Evolutionary conservation across 2,888 invertebrate species (phyloP).

Genomic region (Capitulum mitella): DNA sequence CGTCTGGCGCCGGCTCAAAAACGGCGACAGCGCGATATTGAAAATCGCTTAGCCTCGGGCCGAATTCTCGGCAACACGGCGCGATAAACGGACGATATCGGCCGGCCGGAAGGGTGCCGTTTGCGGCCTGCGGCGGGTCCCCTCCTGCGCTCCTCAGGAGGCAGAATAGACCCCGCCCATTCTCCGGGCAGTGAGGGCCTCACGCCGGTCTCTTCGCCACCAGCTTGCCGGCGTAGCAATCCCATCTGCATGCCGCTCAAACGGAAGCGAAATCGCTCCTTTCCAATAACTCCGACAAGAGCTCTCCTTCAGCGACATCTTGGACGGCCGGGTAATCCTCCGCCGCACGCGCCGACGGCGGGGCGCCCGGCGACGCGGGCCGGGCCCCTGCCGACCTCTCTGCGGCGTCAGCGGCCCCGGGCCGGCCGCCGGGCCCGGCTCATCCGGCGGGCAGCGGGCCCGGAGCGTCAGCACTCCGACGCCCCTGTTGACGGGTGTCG

Average conservation of each 20-base stretch:
- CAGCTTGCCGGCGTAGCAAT: no score
- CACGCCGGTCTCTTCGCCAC: no score
- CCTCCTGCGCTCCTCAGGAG: no score
- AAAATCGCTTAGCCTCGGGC: background rate
- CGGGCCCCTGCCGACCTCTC: no score
- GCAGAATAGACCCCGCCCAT: no score
- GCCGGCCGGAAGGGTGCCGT: background rate
- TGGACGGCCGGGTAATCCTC: no score
- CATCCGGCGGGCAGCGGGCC: background rate
- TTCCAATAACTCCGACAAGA: no score
- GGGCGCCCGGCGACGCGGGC: background rate
- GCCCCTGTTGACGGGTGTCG: background rate
- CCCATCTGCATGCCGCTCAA: no score
- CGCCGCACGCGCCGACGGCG: no score
- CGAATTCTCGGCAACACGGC: background rate
- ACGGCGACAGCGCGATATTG: background rate
- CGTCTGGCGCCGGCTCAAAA: slow-evolving; percentile 1
- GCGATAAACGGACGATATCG: background rate
- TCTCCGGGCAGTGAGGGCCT: no score
- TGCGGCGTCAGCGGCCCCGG: background rate
- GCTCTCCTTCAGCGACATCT: no score
- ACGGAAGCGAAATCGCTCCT: no score
- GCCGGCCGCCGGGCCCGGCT: background rate
- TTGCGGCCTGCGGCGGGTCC: background rate
- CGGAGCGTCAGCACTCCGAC: background rate